A percentile compares a stretch with the other conserved stretches of the same genome.
Evolutionary conservation across 2,113 vertebrate genomes (phyloP).

Genomic region (Nycticebus coucang): DNA sequence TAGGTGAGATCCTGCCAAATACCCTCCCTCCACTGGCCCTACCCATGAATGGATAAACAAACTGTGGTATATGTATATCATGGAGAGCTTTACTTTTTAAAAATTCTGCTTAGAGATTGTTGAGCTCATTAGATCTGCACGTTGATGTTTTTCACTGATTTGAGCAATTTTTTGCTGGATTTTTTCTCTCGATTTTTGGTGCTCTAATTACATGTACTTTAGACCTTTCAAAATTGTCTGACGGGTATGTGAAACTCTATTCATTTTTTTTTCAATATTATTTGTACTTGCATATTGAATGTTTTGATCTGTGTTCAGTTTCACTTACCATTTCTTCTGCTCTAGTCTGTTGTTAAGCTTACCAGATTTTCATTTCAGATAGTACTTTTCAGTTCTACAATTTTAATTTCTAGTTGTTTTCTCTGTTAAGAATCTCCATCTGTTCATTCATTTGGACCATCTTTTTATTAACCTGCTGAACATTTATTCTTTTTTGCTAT

Average conservation of each 20-base stretch:
- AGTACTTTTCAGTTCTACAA: not conserved
- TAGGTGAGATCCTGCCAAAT: too few relatives aligned
- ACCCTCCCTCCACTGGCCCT: too few relatives aligned
- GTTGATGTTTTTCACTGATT: conserved; percentile 27
- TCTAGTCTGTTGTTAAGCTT: not conserved
- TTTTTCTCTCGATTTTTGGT: not conserved
- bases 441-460: not conserved
- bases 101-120: not conserved
- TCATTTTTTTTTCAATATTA: not conserved
- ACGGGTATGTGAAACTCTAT: not conserved
- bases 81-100: not conserved
- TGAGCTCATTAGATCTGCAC: not conserved
- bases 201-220: not conserved
- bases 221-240: not conserved
- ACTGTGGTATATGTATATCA: too few relatives aligned
- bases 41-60: too few relatives aligned
- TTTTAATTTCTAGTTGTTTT: not conserved
- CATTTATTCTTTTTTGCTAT: conserved; percentile 17
- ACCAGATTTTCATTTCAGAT: conserved; percentile 13
- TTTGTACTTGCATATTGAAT: not conserved
- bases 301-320: not conserved
- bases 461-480: not conserved
- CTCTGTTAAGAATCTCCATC: not conserved
- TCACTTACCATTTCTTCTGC: conserved; percentile 2
- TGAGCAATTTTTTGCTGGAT: not conserved